Base-by-base conservation (phyloP, 2,113 vertebrate species). In the Pithys albifrons region DNA sequence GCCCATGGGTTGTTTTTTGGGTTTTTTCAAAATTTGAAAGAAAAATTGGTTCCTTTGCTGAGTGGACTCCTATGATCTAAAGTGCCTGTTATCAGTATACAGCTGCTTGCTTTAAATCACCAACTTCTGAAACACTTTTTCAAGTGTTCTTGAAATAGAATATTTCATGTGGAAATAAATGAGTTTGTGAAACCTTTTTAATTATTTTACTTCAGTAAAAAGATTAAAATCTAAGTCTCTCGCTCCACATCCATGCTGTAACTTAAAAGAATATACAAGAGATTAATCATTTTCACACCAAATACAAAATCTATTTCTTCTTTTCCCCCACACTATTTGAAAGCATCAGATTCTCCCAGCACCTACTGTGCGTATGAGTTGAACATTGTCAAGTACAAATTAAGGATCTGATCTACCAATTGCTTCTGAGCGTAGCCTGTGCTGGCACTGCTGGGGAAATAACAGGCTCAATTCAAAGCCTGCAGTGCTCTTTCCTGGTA, bases 91-190 rank as follows among this genome's bases (percentile, higher is more conserved):
- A 96, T 82, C 88, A 96, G 69, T 92, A 87, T 88, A 83, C 79
- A 75, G 65, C 92, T 67, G 92, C 92, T 92, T 69, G 69, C 88
- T 88, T 93, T 85, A 89, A 91, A 87, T 58, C 1, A 0, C 41
- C 67, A 79, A 81, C 92, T 96, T 96, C 93, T 96, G 91, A 95
- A 92, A 85, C 73, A 23, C 57, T 95, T 89, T 80, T 93, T 69
- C 92, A 89, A 77, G 19, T 20, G 25, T 43, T 82, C 83, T 61
- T 82, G 80, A 88, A 92, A 91, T 78, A 91, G 85, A 95, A 82
- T 92, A 91, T 95, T 95, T 94, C 80, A 93, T 91, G 80, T 79
- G 61, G 62, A 94, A 96, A 95, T 88, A 93, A 94, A 95, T 85
- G 91, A 85, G 58, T 61, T 85, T 91, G 45, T 79, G 91, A 91